Evolutionary conservation across 2,888 invertebrate genomes (phyloP).

Genomic region (Seladonia tumulorum): DNA sequence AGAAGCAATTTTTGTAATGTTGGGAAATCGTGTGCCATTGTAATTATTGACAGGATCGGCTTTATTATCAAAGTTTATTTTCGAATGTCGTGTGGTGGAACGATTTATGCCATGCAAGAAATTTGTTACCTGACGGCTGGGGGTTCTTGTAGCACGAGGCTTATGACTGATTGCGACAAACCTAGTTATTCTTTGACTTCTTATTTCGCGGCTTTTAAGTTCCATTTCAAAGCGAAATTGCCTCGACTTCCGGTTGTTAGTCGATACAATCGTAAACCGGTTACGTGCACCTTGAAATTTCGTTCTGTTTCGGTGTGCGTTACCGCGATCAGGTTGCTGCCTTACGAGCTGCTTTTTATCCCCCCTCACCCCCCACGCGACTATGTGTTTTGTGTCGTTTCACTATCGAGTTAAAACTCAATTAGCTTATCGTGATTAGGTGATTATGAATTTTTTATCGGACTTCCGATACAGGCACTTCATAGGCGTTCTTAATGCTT

Average conservation of each 20-base stretch:
- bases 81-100: background rate
- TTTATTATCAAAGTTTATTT: background rate
- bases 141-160: constrained; percentile 5
- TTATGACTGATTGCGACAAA: constrained; percentile 13
- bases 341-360: background rate
- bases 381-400: background rate
- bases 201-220: constrained; percentile 25
- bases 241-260: constrained; percentile 39
- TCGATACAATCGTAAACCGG: constrained; percentile 36
- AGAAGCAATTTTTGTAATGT: background rate
- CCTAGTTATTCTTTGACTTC: background rate
- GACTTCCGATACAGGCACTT: background rate
- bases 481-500: background rate
- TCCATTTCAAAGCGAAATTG: constrained; percentile 26
- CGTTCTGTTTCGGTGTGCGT: background rate
- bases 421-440: constrained; percentile 17
- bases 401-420: background rate
- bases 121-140: background rate
- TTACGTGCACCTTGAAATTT: constrained; percentile 36
- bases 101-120: background rate
- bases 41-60: background rate
- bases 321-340: background rate
- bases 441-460: background rate
- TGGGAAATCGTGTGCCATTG: background rate
- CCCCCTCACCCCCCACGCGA: background rate